Percentiles rank a stretch among this genome's conserved stretches.
Evolutionary conservation across 2,797 vertebrate species (phyloP).

Genomic region (Sphaeramia orbicularis): DNA sequence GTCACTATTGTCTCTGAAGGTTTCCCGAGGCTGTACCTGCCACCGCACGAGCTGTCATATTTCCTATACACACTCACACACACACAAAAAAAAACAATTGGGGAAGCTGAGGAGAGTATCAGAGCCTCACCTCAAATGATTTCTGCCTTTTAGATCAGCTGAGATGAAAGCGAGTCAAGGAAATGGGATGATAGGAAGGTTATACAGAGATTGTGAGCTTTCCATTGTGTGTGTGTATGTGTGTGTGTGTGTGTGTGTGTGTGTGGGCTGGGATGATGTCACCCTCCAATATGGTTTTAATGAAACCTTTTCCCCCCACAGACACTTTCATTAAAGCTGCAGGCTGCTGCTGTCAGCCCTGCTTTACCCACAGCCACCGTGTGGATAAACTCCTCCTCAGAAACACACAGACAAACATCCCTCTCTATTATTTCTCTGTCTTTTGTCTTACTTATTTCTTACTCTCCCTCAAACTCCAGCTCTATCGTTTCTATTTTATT

Average conservation of each 20-base stretch:
- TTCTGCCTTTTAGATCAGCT: conserved; percentile 49
- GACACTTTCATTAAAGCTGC: conserved; percentile 68
- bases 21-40: background rate
- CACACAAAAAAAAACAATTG: background rate
- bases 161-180: conserved; percentile 52
- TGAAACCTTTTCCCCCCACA: conserved; percentile 63
- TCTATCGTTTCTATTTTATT: background rate
- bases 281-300: conserved; percentile 64
- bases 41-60: background rate
- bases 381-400: conserved; percentile 32
- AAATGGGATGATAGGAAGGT: conserved; percentile 41
- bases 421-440: conserved; percentile 9
- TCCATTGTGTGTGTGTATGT: conserved; percentile 26
- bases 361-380: conserved; percentile 13
- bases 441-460: conserved; percentile 9
- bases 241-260: conserved; percentile 25
- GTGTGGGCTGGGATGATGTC: conserved; percentile 59
- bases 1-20: conserved; percentile 2
- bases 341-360: conserved; percentile 51
- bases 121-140: conserved; percentile 42
- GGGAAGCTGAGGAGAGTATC: conserved; percentile 26
- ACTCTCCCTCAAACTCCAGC: background rate
- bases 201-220: conserved; percentile 52
- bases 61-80: conserved; percentile 4
- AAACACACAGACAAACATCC: conserved; percentile 22